Conservation (phyloP, 2,888 invertebrate species). For the Pocota personata region DNA sequence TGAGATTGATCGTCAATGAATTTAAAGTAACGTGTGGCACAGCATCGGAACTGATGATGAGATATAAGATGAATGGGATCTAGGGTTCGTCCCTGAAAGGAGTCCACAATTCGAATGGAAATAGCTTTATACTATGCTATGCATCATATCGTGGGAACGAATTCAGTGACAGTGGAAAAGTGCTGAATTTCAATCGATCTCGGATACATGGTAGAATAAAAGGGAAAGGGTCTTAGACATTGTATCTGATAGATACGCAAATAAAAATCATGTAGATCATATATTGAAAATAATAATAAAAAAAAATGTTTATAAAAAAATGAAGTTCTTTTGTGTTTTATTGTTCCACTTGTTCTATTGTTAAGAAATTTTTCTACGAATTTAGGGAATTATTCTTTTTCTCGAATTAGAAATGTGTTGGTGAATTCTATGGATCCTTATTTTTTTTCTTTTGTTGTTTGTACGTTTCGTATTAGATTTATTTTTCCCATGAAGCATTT, state of each 20-base stretch:
- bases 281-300: constrained; percentile 7
- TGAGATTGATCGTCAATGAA: constrained; percentile 35
- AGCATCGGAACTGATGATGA: constrained; percentile 1
- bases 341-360: not conserved
- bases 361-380: constrained; percentile 4
- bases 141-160: constrained; percentile 43
- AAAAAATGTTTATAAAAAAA: constrained; percentile 5
- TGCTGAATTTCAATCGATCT: not conserved
- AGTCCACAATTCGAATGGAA: constrained; percentile 14
- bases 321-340: not conserved
- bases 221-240: constrained; percentile 9
- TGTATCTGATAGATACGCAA: constrained; percentile 60
- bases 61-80: constrained; percentile 9
- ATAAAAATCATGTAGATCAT: constrained; percentile 14
- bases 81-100: not conserved
- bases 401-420: constrained; percentile 3
- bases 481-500: constrained; percentile 38
- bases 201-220: constrained; percentile 21
- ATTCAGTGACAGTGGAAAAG: not conserved
- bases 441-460: not conserved
- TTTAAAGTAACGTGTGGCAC: not conserved
- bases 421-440: constrained; percentile 26
- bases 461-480: not conserved
- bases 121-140: constrained; percentile 15
- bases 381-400: not conserved